A percentile compares a stretch with the other conserved stretches of the same genome.
Conservation (phyloP, 1,140 invertebrate genomes). For the Trachymyrmex septentrionalis region DNA sequence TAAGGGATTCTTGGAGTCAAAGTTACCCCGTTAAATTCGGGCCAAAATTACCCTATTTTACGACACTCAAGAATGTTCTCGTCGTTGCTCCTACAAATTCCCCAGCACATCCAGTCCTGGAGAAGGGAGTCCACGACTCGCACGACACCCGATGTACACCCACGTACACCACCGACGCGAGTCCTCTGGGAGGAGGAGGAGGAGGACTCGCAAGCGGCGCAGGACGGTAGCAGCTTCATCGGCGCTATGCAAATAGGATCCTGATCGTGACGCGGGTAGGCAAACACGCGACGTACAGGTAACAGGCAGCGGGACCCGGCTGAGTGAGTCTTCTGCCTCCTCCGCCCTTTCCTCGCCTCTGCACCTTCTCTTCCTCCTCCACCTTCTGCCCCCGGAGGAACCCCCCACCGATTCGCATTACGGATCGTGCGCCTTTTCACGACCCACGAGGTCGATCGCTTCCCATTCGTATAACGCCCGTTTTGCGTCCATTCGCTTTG, state of each 20-base stretch:
- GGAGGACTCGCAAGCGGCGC: constrained; percentile 46
- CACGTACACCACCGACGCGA: constrained; percentile 8
- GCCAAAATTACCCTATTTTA: no score
- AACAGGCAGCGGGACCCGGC: constrained; percentile 72
- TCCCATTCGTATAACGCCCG: constrained; percentile 67
- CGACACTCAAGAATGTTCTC: background rate
- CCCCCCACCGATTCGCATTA: constrained; percentile 65
- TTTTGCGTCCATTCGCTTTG: constrained; percentile 68
- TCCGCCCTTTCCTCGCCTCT: constrained; percentile 5
- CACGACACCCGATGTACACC: background rate
- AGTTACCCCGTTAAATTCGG: no score
- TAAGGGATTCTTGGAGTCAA: no score
- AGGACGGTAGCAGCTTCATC: constrained; percentile 78
- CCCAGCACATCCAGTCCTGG: background rate
- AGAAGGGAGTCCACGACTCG: background rate
- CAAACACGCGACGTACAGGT: constrained; percentile 78
- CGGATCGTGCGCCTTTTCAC: constrained; percentile 73
- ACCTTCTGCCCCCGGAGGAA: constrained; percentile 21
- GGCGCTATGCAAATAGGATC: constrained; percentile 79
- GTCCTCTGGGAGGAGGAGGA: constrained; percentile 34
- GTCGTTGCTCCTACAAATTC: constrained; percentile 6
- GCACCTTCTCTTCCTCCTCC: background rate
- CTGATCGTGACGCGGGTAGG: constrained; percentile 79
- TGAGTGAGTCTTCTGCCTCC: constrained; percentile 74
- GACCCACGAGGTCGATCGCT: constrained; percentile 72